Evolutionary conservation across 2,113 vertebrate genomes (phyloP).

Genomic region (Cyphomyrus plagiostoma): DNA sequence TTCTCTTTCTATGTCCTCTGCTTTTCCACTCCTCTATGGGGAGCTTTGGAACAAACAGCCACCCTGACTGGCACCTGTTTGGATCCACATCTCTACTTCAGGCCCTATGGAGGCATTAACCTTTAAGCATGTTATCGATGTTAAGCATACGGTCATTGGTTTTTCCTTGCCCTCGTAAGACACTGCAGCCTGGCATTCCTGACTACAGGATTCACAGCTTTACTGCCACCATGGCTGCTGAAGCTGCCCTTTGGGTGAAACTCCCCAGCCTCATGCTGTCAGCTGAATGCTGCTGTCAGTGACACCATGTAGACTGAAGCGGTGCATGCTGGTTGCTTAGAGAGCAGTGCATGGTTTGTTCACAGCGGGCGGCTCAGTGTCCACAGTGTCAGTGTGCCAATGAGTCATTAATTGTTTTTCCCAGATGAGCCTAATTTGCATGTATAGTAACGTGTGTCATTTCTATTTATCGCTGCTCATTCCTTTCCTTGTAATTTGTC

Average conservation of each 20-base stretch:
- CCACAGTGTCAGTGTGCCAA: neutral
- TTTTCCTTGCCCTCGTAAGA: neutral
- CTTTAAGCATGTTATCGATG: neutral
- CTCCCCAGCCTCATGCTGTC: neutral
- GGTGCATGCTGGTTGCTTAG: neutral
- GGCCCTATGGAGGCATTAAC: neutral
- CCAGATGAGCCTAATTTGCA: neutral
- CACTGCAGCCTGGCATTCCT: neutral
- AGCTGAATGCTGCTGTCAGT: neutral
- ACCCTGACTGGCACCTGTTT: neutral
- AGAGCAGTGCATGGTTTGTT: neutral
- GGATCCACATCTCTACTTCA: neutral
- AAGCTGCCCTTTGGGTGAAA: neutral
- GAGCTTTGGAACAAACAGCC: neutral
- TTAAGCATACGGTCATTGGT: neutral
- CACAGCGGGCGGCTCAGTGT: neutral
- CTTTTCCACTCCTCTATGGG: neutral
- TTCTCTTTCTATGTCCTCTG: neutral
- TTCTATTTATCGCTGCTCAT: neutral
- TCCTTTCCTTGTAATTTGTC: neutral
- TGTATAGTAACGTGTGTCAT: neutral
- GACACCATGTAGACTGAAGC: neutral
- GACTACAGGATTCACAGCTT: neutral
- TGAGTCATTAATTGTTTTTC: neutral
- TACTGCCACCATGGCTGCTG: neutral